A percentile compares a stretch with the other conserved stretches of the same genome.
Evolutionary conservation across 2,888 invertebrate genomes (phyloP).

Genomic region (Augiades crinisus): DNA sequence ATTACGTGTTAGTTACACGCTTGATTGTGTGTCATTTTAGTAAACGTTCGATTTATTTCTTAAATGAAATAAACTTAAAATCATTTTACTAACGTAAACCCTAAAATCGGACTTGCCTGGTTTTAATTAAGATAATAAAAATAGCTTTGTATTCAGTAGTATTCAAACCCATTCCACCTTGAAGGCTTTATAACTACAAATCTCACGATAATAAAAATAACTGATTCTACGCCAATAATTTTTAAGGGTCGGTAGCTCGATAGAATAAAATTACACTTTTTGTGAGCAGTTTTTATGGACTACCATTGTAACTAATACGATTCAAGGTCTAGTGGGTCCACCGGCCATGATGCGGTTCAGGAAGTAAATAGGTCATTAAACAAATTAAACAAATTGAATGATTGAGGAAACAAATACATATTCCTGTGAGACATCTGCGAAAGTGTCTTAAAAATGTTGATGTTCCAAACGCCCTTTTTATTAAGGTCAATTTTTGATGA

Average conservation of each 20-base stretch:
- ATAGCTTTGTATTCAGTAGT: background rate
- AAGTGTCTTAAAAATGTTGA: no score
- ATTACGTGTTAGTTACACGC: no score
- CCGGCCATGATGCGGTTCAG: conserved; percentile 55
- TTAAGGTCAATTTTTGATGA: no score
- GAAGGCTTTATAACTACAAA: conserved; percentile 14
- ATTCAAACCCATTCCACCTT: background rate
- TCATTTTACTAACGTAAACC: no score
- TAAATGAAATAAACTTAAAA: no score
- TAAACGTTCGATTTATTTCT: no score
- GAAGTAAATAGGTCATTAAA: conserved; percentile 22
- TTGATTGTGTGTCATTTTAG: no score
- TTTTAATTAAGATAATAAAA: background rate
- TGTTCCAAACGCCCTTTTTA: no score
- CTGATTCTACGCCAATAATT: conserved; percentile 11
- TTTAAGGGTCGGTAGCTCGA: conserved; percentile 11
- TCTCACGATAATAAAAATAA: conserved; percentile 7
- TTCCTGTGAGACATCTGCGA: no score
- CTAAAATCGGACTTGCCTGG: no score
- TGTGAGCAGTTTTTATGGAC: conserved; percentile 48
- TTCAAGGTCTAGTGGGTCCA: conserved; percentile 57
- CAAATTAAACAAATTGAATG: conserved; percentile 19
- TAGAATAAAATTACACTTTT: conserved; percentile 32
- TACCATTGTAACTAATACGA: conserved; percentile 45
- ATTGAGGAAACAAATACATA: no score